phyloP scores from a whole-genome alignment of 2,888 invertebrate genomes.

The Phyto melanocephala region DNA sequence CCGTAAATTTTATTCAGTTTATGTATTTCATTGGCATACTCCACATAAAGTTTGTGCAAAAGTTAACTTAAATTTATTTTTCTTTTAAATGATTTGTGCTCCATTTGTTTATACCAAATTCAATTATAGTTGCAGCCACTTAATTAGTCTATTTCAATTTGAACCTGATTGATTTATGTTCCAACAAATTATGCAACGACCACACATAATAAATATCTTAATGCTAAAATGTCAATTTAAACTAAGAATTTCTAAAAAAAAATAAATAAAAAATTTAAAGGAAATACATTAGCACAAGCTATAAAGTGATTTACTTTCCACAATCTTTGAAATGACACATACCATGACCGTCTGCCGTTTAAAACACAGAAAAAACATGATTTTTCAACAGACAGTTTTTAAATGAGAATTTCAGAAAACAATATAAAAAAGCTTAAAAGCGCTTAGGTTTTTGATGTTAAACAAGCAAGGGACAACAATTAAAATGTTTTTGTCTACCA shows the following conservation, averaged over 20 bases:
- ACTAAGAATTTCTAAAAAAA: not conserved
- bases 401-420: constrained; percentile 24
- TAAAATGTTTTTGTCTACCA: constrained; percentile 51
- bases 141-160: constrained; percentile 64
- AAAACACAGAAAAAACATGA: not conserved
- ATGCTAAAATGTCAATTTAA: constrained; percentile 65
- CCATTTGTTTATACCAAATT: not conserved
- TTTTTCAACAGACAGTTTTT: not conserved
- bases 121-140: constrained; percentile 48
- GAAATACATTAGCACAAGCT: constrained; percentile 57
- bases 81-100: not conserved
- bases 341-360: constrained; percentile 9
- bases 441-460: constrained; percentile 45
- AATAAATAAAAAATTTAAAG: not conserved
- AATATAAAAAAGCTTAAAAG: not conserved
- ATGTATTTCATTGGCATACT: no score
- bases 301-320: constrained; percentile 59
- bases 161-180: constrained; percentile 72
- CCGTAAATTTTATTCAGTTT: no score
- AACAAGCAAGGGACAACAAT: constrained; percentile 54
- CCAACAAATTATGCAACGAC: constrained; percentile 75
- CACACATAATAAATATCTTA: constrained; percentile 76
- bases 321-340: constrained; percentile 54
- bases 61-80: no score
- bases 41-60: no score